Evolutionary conservation across 2,113 vertebrate species (phyloP), one percentile per base, ranked within the genome.

Genomic region (Bolborhynchus lineola): DNA sequence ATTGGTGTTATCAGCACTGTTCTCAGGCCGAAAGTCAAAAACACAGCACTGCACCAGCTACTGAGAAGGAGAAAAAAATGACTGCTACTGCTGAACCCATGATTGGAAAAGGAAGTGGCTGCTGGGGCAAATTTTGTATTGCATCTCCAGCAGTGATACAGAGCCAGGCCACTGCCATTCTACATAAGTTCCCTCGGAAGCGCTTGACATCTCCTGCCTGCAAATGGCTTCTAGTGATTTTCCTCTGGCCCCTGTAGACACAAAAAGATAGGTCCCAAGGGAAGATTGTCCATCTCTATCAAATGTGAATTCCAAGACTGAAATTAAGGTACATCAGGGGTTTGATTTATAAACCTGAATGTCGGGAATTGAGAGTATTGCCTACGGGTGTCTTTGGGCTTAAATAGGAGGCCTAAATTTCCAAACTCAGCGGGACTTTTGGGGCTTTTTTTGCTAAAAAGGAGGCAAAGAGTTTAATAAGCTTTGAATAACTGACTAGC

Each of bases 221-320:
- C 2, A 0, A n/a, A 10, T 12, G 25, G 37, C 47, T 92, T 28
- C 75, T 52, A 68, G 53, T 0, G 0, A 64, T 50, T 60, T 52
- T n/a, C 69, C 26, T 75, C 64, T 60, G 21, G 28, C 19, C 18
- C 67, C 53, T 64, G 24, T 35, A 86, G 46, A 41, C 60, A 41
- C 16, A 59, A 49, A 63, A 65, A 81, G 37, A 16, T 11, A 64
- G 57, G 18, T 26, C 35, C 79, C 25, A 37, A 68, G 33, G 50
- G 20, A 71, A 76, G 29, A 31, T 64, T 42, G 23, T 41, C 69
- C 41, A 15, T 47, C 20, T 71, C 23, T 25, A 7, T 59, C 10
- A 74, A 71, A 71, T 52, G 11, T 71, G 71, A 55, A 60, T 72
- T 75, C 14, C 62, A 82, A 84, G 35, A 39, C 35, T 44, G 15